phyloP scores from a whole-genome alignment of 2,888 invertebrate genomes.

The Limulus polyphemus region DNA sequence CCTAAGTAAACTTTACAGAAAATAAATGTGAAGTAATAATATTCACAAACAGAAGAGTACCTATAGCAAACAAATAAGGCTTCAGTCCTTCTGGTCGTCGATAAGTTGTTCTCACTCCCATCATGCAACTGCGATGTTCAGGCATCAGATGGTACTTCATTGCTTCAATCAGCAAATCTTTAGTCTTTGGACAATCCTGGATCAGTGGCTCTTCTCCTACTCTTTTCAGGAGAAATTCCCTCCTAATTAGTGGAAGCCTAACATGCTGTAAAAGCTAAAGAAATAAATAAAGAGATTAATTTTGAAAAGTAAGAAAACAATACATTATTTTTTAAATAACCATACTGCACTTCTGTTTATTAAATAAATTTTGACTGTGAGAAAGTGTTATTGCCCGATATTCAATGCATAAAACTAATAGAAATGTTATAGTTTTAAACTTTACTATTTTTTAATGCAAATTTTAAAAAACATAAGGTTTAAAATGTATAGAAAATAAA shows the following conservation, averaged over 20 bases:
- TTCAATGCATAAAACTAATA: too few relatives aligned
- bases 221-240: slow-evolving; percentile 53
- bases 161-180: slow-evolving; percentile 53
- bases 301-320: not conserved
- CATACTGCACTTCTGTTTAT: too few relatives aligned
- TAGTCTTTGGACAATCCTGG: slow-evolving; percentile 47
- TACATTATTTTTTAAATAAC: too few relatives aligned
- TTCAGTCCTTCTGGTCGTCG: slow-evolving; percentile 52
- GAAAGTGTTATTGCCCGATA: too few relatives aligned
- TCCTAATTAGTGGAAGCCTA: slow-evolving; percentile 48
- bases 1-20: too few relatives aligned
- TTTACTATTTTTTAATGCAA: too few relatives aligned
- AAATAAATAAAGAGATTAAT: slow-evolving; percentile 2
- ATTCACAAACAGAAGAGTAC: slow-evolving; percentile 23
- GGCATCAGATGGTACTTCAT: slow-evolving; percentile 58
- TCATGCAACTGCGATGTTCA: slow-evolving; percentile 49
- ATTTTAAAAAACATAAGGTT: too few relatives aligned
- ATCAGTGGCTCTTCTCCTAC: slow-evolving; percentile 51
- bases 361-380: too few relatives aligned
- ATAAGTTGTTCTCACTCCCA: slow-evolving; percentile 49
- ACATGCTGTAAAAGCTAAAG: slow-evolving; percentile 50
- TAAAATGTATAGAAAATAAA: too few relatives aligned
- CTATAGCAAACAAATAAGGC: slow-evolving; percentile 53
- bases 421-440: too few relatives aligned
- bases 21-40: too few relatives aligned